Percentiles rank a stretch among this genome's conserved stretches.
These are phyloP conservation scores for Orchesellides sinensis DNA, from an alignment of 2,888 invertebrate species.

Conservation along the genomic window DNA sequence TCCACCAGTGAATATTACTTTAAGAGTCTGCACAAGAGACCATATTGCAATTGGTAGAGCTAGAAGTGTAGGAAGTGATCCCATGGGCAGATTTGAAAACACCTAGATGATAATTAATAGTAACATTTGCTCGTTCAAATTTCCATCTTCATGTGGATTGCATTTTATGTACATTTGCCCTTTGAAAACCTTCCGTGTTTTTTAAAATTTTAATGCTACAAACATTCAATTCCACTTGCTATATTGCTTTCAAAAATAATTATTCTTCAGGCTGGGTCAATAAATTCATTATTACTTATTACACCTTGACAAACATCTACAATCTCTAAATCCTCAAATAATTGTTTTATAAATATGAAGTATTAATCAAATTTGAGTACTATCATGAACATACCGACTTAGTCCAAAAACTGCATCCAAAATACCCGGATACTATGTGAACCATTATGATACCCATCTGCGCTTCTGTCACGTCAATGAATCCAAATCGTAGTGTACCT, in stretches of 20 bases:
- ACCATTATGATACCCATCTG: conserved; percentile 95
- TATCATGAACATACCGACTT: conserved; percentile 80
- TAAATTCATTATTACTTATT: too few species aligned
- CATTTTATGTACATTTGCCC: too few species aligned
- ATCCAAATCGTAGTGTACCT: conserved; percentile 91
- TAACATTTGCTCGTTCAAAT: too few species aligned
- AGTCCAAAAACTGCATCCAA: conserved; percentile 93
- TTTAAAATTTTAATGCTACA: too few species aligned
- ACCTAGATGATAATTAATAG: conserved; percentile 25
- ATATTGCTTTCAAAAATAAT: too few species aligned
- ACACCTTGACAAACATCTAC: too few species aligned
- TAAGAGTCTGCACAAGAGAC: conserved; percentile 71
- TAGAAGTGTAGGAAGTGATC: conserved; percentile 69
- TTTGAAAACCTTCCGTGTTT: neutral
- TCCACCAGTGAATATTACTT: conserved; percentile 83
- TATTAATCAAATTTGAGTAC: too few species aligned
- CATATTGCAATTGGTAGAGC: conserved; percentile 70
- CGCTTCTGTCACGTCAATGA: conserved; percentile 98
- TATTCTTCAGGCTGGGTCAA: too few species aligned
- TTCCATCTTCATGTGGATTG: too few species aligned
- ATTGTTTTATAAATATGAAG: too few species aligned
- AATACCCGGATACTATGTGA: conserved; percentile 89
- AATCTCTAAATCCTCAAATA: too few species aligned
- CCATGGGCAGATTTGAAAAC: conserved; percentile 64
- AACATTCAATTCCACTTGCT: too few species aligned